Base-by-base conservation (phyloP, 2,113 vertebrate species). In the Podarcis cretensis region DNA sequence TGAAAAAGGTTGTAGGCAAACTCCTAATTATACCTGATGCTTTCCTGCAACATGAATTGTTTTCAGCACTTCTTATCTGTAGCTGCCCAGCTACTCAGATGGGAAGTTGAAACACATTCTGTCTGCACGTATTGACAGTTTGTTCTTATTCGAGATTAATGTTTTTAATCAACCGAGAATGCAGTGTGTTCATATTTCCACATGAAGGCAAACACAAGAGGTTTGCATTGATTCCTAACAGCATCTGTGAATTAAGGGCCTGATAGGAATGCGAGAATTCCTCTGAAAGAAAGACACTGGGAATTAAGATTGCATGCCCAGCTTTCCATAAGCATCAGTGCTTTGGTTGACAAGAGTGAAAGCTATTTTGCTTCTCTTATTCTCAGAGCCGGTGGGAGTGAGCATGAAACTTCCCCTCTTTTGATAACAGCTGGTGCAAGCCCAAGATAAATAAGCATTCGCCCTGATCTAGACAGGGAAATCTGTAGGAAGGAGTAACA, bases 401-500 rank as follows among this genome's bases (percentile, higher is more conserved):
- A 48, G 8, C 43, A 48, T 48, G 43, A 48, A 48, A 48, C 43
- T 7, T 48, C 1, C 43, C 43, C 43, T 48, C 43, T 9, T 48
- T 48, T 7, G 43, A 9, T 48, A 48, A 48, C 43, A 76, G 77
- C 37, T 83, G 74, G 6, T 86, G 1, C 63, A 69, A 89, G 88
- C 32, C 32, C 71, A 4, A 35, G n/a, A 0, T 9, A 91, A 91
- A 94, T 83, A 88, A 3, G 0, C 13, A 10, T 92, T 90, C 80
- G 2, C 18, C 30, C 25, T 59, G 5, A 57, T 81, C 78, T 59
- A 57, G 27, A 32, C 30, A n/a, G 30, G 30, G 27, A n/a, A 21
- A 20, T 81, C 30, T 48, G 43, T 2, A 48, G 43, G 43, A 48
- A 48, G 43, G 43, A 48, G 43, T 48, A 48, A 48, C 43, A 48